Evolutionary conservation across 1,140 invertebrate genomes (phyloP).

Genomic region (Monomorium pharaonis): DNA sequence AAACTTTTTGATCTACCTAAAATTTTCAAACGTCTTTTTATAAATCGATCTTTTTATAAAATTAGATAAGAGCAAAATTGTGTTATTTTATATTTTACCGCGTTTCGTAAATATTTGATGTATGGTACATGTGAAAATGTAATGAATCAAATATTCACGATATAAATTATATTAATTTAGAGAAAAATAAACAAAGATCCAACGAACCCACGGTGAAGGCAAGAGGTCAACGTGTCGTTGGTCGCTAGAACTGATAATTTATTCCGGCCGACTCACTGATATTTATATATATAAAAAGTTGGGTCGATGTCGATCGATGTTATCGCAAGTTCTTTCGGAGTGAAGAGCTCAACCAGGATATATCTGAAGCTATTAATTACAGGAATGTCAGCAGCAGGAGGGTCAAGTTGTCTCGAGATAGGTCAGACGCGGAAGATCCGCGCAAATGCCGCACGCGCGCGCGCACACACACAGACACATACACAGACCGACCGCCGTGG

Average conservation of each 20-base stretch:
- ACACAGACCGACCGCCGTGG: background rate
- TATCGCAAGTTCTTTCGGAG: background rate
- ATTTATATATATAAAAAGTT: background rate
- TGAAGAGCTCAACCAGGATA: slow-evolving; percentile 10
- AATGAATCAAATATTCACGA: background rate
- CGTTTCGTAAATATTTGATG: background rate
- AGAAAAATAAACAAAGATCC: background rate
- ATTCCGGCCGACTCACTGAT: background rate
- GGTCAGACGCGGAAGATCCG: slow-evolving; percentile 41
- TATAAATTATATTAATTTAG: background rate
- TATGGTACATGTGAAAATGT: background rate
- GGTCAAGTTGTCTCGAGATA: slow-evolving; percentile 47
- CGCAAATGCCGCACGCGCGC: slow-evolving; percentile 20
- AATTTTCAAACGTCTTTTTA: background rate
- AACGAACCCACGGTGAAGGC: background rate
- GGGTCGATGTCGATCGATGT: slow-evolving; percentile 6
- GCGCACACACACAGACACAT: too few species aligned
- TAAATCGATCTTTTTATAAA: background rate
- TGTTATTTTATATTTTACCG: background rate
- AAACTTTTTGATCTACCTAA: background rate
- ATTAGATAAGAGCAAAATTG: background rate
- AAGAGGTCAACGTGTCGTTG: background rate
- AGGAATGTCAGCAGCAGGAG: slow-evolving; percentile 22
- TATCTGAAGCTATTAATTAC: slow-evolving; percentile 44
- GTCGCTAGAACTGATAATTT: background rate